Conservation (phyloP, 2,113 vertebrate genomes). For the Ailurus styani region DNA sequence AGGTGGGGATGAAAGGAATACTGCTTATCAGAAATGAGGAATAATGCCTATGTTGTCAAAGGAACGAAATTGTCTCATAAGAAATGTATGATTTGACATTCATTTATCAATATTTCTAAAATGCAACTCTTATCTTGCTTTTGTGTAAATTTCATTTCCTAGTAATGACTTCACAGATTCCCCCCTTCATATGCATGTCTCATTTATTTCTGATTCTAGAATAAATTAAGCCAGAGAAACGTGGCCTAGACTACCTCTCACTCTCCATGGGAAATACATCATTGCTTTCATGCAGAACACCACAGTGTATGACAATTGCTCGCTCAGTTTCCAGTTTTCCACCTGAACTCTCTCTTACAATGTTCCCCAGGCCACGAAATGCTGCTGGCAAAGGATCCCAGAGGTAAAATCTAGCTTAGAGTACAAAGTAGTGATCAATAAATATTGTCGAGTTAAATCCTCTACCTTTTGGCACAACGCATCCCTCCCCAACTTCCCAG, state of each 20-base stretch:
- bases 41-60: slow-evolving; percentile 74
- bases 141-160: slow-evolving; percentile 78
- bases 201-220: slow-evolving; percentile 69
- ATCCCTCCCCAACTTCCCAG: neutral
- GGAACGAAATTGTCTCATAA: slow-evolving; percentile 76
- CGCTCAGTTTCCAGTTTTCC: neutral
- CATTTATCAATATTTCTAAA: slow-evolving; percentile 77
- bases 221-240: slow-evolving; percentile 48
- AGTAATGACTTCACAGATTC: slow-evolving; percentile 77
- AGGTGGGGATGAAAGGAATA: slow-evolving; percentile 74
- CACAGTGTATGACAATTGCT: neutral
- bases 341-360: neutral
- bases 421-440: neutral
- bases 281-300: neutral
- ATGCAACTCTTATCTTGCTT: slow-evolving; percentile 74
- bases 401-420: neutral
- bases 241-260: neutral
- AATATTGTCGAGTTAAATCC: neutral
- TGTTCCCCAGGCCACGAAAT: neutral
- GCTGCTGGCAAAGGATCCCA: neutral
- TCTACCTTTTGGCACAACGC: neutral
- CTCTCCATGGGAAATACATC: slow-evolving; percentile 18
- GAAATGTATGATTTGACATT: slow-evolving; percentile 79
- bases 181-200: slow-evolving; percentile 61
- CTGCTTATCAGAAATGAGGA: slow-evolving; percentile 75